Conservation (phyloP, 2,797 vertebrate species). For the Philypnodon macrostomus region DNA sequence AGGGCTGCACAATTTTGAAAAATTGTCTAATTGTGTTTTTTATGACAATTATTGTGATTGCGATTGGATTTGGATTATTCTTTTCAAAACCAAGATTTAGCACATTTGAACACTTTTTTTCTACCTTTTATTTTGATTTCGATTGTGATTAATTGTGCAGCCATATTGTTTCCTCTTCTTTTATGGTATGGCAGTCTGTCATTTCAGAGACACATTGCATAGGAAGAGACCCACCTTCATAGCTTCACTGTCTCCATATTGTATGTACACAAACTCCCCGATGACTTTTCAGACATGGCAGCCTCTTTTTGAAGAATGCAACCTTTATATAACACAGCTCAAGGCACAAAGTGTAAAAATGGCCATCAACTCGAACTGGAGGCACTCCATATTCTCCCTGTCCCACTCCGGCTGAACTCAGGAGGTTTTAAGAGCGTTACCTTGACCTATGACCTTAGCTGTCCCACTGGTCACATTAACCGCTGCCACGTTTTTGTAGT, state of each 20-base stretch:
- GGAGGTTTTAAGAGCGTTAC: conserved; percentile 30
- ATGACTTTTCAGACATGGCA: conserved; percentile 31
- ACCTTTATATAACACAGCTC: conserved; percentile 35
- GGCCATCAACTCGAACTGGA: conserved; percentile 25
- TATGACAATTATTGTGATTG: too few species aligned
- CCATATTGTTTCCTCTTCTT: conserved; percentile 13
- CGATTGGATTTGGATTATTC: too few species aligned
- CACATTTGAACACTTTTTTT: too few species aligned
- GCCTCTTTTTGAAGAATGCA: conserved; percentile 26
- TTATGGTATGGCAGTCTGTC: conserved; percentile 4
- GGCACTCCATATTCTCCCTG: conserved; percentile 29
- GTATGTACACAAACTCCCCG: conserved; percentile 11
- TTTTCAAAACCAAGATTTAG: too few species aligned
- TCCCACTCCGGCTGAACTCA: conserved; percentile 17
- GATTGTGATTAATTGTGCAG: too few species aligned
- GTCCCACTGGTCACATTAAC: conserved; percentile 46
- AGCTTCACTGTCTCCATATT: background rate
- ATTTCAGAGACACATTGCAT: conserved; percentile 22
- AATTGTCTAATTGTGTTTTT: too few species aligned
- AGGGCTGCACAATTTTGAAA: too few species aligned
- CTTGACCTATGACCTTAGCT: conserved; percentile 36
- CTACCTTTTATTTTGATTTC: too few species aligned
- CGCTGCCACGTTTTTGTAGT: conserved; percentile 38
- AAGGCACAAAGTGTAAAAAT: conserved; percentile 22
- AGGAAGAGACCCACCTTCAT: conserved; percentile 6